Base-by-base conservation (phyloP, 92 coral and sea anemone genomes). In the Scolanthus callimorphus region DNA sequence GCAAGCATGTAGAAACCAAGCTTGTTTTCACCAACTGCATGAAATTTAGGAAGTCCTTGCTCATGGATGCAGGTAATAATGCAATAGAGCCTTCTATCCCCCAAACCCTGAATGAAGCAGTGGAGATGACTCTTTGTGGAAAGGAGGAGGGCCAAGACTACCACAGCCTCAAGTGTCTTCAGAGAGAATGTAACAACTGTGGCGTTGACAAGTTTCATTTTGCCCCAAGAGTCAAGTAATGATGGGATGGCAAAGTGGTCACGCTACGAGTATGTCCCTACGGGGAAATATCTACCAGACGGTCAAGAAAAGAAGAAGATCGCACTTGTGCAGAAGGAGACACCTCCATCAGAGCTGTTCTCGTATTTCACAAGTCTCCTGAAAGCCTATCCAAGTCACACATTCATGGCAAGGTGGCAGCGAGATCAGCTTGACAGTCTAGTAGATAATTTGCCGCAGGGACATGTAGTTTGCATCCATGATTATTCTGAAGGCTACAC, bases 341-440 rank as follows among this genome's bases (percentile, higher is more conserved):
- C n/a, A n/a, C n/a, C n/a, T n/a, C n/a, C n/a, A n/a, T 59, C 53
- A 29, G 59, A 77, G 48, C 48, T 84, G 56, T 71, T 84, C 58
- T 17, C 20, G 4, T 71, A 69, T 39, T 60, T 84, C 25, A 31
- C 52, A 37, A 69, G 67, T 9, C 85, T 84, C 17, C 69, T 84
- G 38, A 57, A 71, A 10, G 51, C n/a, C 3, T 76, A 76, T 29
- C 67, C 74, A n/a, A n/a, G 57, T 47, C n/a, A n/a, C n/a, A n/a
- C n/a, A n/a, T n/a, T n/a, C n/a, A n/a, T n/a, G n/a, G n/a, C n/a
- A n/a, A n/a, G n/a, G n/a, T n/a, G n/a, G n/a, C n/a, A n/a, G n/a
- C n/a, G n/a, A n/a, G n/a, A n/a, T n/a, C n/a, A n/a, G 46, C 59
- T 83, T 8, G 63, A 73, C 11, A 60, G 49, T n/a, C 27, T 76